phyloP scores from a whole-genome alignment of 2,797 vertebrate species.

The Mormyrops boulengeri region DNA sequence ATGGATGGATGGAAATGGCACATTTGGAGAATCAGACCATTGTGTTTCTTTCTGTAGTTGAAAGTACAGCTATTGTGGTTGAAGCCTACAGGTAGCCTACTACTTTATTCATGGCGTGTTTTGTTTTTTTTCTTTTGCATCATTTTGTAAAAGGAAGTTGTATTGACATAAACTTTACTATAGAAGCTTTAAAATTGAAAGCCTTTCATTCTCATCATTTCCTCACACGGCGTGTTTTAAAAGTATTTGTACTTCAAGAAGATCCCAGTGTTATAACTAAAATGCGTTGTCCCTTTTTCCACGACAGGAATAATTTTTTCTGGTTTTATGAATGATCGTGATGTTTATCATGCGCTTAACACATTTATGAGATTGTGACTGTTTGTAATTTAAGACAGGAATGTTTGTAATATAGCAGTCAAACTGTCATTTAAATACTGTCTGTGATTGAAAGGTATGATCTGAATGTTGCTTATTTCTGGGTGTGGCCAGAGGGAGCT shows the following conservation, averaged over 20 bases:
- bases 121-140: not conserved
- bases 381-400: not conserved
- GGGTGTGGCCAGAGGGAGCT: not conserved
- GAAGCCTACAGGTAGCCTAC: not conserved
- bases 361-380: not conserved
- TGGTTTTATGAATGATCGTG: not conserved
- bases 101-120: not conserved
- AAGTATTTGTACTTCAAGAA: not conserved
- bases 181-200: not conserved
- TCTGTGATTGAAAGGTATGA: not conserved
- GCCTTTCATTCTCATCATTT: not conserved
- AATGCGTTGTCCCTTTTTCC: not conserved
- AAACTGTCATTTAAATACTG: not conserved
- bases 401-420: not conserved
- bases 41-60: not conserved
- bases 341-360: not conserved
- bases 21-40: not conserved
- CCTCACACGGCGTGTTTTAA: not conserved
- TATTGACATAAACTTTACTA: not conserved
- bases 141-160: not conserved
- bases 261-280: not conserved
- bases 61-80: not conserved
- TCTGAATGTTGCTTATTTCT: not conserved
- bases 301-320: not conserved
- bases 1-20: not conserved